Evolutionary conservation across 2,113 vertebrate species (phyloP).

Genomic region (Rutilus rutilus): DNA sequence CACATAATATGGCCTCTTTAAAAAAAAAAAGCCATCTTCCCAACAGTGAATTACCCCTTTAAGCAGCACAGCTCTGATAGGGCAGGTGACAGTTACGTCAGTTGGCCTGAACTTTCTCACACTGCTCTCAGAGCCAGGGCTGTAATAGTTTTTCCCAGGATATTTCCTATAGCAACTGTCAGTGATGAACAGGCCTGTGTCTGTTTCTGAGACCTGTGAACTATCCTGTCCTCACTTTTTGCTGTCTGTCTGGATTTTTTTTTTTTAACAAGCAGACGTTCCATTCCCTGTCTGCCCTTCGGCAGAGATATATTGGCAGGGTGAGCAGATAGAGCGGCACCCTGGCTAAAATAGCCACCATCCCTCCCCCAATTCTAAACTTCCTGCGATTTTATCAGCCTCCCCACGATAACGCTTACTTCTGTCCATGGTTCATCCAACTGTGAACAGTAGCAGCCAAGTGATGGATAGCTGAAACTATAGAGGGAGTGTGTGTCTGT

Average conservation of each 20-base stretch:
- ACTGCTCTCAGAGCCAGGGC: neutral
- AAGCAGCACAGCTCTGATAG: neutral
- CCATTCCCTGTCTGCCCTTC: slow-evolving; percentile 46
- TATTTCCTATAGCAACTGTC: neutral
- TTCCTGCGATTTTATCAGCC: slow-evolving; percentile 37
- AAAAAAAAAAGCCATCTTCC: neutral
- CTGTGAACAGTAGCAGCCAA: slow-evolving; percentile 39
- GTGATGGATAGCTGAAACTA: slow-evolving; percentile 46
- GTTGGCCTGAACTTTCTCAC: neutral
- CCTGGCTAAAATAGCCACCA: slow-evolving; percentile 50
- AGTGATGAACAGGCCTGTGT: slow-evolving; percentile 38
- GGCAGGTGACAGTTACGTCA: neutral
- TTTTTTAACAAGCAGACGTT: slow-evolving; percentile 55
- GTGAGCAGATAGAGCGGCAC: slow-evolving; percentile 43
- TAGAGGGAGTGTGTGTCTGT: slow-evolving; percentile 40
- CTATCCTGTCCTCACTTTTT: slow-evolving; percentile 25
- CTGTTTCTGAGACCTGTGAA: slow-evolving; percentile 31
- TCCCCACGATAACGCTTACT: slow-evolving; percentile 36
- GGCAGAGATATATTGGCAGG: slow-evolving; percentile 49
- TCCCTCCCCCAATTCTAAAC: slow-evolving; percentile 25
- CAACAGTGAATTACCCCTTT: neutral
- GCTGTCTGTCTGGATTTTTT: slow-evolving; percentile 42
- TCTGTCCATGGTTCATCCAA: slow-evolving; percentile 43
- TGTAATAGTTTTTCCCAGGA: slow-evolving; percentile 9
- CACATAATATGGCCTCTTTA: neutral